A percentile compares a stretch with the other conserved stretches of the same genome.
Evolutionary conservation across 2,797 vertebrate species (phyloP).

Genomic region (Chromobotia macracanthus): DNA sequence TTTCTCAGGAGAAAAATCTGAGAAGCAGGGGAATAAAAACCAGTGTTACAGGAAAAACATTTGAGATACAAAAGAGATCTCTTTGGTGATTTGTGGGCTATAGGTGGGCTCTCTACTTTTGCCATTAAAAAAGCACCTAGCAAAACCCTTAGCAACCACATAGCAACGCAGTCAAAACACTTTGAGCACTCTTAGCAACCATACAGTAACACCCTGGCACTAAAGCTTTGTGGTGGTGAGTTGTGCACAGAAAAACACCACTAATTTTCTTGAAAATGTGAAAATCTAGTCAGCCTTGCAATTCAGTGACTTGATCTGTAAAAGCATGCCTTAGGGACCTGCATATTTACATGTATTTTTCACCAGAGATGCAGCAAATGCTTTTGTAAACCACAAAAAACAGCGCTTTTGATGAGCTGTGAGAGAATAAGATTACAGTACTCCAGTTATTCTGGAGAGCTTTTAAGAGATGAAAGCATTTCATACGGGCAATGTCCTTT

Average conservation of each 20-base stretch:
- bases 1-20: no score
- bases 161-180: neutral
- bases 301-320: neutral
- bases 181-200: neutral
- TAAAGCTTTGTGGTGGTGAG: neutral
- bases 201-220: neutral
- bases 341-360: neutral
- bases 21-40: no score
- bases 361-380: conserved; percentile 10
- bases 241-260: neutral
- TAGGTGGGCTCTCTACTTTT: neutral
- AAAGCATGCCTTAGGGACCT: neutral
- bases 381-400: conserved; percentile 25
- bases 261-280: neutral
- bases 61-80: no score
- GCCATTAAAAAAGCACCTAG: neutral
- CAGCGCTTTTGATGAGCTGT: conserved; percentile 7
- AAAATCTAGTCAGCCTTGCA: neutral
- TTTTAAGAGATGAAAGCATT: conserved; percentile 48
- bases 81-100: no score
- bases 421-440: conserved; percentile 25
- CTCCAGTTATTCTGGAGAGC: conserved; percentile 23
- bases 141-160: neutral
- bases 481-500: conserved; percentile 38
- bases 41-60: no score